Conservation (phyloP, 2,113 vertebrate species). For the Platichthys stellatus region DNA sequence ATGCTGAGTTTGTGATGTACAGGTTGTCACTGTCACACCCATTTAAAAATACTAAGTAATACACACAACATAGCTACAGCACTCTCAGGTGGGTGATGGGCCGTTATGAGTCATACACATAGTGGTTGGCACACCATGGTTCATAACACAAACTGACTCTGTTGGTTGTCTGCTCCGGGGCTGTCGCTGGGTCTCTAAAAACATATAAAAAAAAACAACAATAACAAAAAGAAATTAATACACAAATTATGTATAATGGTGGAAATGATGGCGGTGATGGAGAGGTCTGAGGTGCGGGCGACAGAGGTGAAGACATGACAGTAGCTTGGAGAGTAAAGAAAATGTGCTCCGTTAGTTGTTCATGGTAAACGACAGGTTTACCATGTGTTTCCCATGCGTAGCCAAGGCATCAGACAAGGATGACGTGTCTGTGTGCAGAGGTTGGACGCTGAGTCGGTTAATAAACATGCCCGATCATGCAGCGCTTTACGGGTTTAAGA, state of each 20-base stretch:
- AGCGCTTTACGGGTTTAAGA: constrained; percentile 54
- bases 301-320: constrained; percentile 49
- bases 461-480: constrained; percentile 81
- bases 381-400: constrained; percentile 79
- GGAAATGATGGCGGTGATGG: constrained; percentile 70
- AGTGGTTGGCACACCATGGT: constrained; percentile 86
- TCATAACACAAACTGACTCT: constrained; percentile 87
- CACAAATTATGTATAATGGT: constrained; percentile 69
- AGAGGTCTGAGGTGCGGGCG: constrained; percentile 39
- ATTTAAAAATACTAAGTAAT: constrained; percentile 75
- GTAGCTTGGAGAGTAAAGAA: constrained; percentile 59
- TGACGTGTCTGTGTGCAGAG: constrained; percentile 60
- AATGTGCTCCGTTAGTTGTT: constrained; percentile 74
- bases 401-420: constrained; percentile 71
- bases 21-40: constrained; percentile 79
- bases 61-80: constrained; percentile 78
- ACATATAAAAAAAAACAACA: constrained; percentile 77
- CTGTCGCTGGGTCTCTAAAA: constrained; percentile 81
- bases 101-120: constrained; percentile 85
- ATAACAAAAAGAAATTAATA: constrained; percentile 79
- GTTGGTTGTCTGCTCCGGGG: constrained; percentile 81
- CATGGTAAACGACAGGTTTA: constrained; percentile 78
- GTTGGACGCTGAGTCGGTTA: constrained; percentile 62
- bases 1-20: constrained; percentile 82
- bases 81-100: constrained; percentile 81